Evolutionary conservation across 2,888 invertebrate species (phyloP), one percentile per base, ranked within the genome.

Genomic region (Latrodectus elegans): DNA sequence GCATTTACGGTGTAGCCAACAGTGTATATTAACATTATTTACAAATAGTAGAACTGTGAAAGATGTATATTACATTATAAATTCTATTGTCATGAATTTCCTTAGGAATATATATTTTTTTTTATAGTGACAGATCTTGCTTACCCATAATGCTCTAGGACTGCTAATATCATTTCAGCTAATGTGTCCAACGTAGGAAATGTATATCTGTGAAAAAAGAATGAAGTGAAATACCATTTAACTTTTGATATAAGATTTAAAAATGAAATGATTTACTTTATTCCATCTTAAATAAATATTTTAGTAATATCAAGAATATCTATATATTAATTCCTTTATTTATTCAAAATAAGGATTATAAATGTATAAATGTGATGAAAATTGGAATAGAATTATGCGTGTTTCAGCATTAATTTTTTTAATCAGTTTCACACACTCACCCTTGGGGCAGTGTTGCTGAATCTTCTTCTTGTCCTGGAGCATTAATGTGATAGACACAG

Each of bases 171-270:
- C 92, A 98, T 97, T 91, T 96, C 95, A 64, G 98, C 96, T 91
- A 99, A 93, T 92, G 99, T 97, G 91, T 99, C 99, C 97, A 99
- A 97, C 64, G 96, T 95, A 82, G 99, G 99, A 93, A 97, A 99
- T 87, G 96, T 93, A 92, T 95, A 99, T 92, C 99, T 99, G 93
- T 4, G 95, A 94, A 70, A 17, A 68, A 77, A 26, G 22, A 38
- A 10, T 68, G 17, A 22, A 38, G 6, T 38, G 38, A 38, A 38
- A 38, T 4, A 38, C 38, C 38, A 38, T 38, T 38, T 38, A 4
- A 6, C 38, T 38, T 38, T 38, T 38, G 4, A 38, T 1, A 38
- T 38, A 38, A 38, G 6, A 1, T 38, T 38, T 38, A 38, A 38
- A 38, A 38, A 38, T 38, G 38, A 38, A 22, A 22, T 22, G 22